Percentiles rank a stretch among this genome's conserved stretches.
Evolutionary conservation across 2,113 vertebrate species (phyloP).

Genomic region (Caloenas nicobarica): DNA sequence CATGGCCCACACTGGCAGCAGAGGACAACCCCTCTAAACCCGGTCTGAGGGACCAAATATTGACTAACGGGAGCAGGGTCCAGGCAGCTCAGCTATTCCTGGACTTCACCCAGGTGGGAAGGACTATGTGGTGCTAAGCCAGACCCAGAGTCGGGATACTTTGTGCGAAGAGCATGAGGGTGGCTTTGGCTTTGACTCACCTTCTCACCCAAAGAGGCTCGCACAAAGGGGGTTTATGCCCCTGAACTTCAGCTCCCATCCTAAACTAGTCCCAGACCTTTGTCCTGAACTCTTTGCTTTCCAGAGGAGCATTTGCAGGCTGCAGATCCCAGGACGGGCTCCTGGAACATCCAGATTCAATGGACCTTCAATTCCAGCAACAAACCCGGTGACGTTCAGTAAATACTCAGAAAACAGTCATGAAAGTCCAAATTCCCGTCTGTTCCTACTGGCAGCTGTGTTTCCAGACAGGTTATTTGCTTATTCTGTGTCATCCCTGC

Average conservation of each 20-base stretch:
- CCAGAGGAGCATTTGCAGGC: background rate
- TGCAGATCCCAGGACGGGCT: background rate
- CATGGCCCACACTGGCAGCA: background rate
- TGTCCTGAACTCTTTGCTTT: background rate
- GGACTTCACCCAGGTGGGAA: background rate
- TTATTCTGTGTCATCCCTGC: background rate
- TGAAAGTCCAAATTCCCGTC: background rate
- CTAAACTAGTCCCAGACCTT: background rate
- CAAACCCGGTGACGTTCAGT: accelerated
- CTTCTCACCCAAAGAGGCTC: background rate
- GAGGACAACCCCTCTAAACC: background rate
- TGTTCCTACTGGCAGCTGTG: background rate
- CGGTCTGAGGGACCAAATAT: background rate
- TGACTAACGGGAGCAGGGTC: background rate
- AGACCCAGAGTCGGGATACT: no score
- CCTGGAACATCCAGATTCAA: background rate
- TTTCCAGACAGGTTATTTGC: background rate
- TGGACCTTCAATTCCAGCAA: background rate
- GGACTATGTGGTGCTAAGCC: background rate
- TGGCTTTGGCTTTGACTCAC: background rate
- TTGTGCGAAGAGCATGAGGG: background rate
- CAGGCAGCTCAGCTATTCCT: background rate
- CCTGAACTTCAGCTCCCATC: background rate
- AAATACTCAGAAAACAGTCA: background rate
- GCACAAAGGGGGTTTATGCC: background rate